These are phyloP conservation scores for Drosophila parvula DNA, from an alignment of 1,140 invertebrate genomes.

Conservation along the genomic window DNA sequence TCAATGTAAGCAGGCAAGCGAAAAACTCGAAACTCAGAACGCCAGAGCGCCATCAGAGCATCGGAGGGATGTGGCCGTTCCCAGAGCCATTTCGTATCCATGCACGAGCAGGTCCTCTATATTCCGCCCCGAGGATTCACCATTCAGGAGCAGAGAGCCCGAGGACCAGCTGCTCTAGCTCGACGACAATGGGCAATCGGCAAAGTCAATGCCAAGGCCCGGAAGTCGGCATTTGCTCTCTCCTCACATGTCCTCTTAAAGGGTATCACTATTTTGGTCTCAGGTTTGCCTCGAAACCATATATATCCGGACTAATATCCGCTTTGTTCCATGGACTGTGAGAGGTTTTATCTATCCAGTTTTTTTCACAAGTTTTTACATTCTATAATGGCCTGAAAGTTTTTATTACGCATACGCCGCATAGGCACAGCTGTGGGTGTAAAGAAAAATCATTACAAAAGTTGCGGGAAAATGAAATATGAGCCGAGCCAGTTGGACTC, in stretches of 20 bases:
- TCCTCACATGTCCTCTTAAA: not conserved
- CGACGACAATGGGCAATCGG: constrained; percentile 62
- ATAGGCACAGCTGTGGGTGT: not conserved
- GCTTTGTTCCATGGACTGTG: not conserved
- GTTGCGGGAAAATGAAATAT: constrained; percentile 10
- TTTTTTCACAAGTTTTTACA: constrained; percentile 12
- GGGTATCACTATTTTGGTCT: not conserved
- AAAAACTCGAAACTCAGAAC: constrained; percentile 33
- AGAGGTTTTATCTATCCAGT: not conserved
- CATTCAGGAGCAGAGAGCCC: constrained; percentile 3
- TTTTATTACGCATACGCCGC: constrained; percentile 32
- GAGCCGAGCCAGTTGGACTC: not conserved
- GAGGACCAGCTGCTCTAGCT: constrained; percentile 34
- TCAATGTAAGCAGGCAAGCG: constrained; percentile 61
- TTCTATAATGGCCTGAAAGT: constrained; percentile 2
- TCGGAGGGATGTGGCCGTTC: constrained; percentile 32
- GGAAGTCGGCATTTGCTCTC: constrained; percentile 31
- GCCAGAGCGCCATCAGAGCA: not conserved
- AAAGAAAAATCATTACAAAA: constrained; percentile 7
- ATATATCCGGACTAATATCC: constrained; percentile 7
- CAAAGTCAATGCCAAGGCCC: constrained; percentile 58
- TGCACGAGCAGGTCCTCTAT: constrained; percentile 55
- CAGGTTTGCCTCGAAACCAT: not conserved
- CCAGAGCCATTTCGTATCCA: constrained; percentile 48
- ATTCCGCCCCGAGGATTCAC: constrained; percentile 17